These are phyloP conservation scores for Drosophila fungiperda DNA, from an alignment of 2,888 invertebrate genomes.

Conservation along the genomic window DNA sequence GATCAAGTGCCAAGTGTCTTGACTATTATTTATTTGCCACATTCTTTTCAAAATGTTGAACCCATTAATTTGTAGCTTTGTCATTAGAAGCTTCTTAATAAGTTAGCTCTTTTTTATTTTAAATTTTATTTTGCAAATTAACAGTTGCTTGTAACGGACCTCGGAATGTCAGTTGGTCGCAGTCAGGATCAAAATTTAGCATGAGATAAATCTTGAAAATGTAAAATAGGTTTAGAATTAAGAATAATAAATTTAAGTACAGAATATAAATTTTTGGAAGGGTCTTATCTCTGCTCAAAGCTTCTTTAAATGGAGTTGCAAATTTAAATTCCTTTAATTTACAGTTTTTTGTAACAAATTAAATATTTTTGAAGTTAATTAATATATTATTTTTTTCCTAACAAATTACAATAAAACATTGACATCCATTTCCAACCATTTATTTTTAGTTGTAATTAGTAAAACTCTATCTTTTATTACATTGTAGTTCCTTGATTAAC, in stretches of 20 bases:
- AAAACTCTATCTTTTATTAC: not conserved
- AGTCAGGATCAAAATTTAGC: constrained; percentile 2
- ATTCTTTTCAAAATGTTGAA: constrained; percentile 65
- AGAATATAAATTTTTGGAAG: too few relatives aligned
- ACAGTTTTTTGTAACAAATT: not conserved
- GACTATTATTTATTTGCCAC: constrained; percentile 76
- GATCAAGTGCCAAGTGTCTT: constrained; percentile 76
- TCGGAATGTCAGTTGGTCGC: not conserved
- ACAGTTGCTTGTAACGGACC: constrained; percentile 41
- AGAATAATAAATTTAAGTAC: too few relatives aligned
- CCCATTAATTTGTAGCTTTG: constrained; percentile 70
- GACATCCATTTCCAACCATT: not conserved
- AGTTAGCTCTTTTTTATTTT: constrained; percentile 15
- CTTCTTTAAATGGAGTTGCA: too few relatives aligned
- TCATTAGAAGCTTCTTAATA: constrained; percentile 45
- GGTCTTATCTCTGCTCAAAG: too few relatives aligned
- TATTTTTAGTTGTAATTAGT: not conserved
- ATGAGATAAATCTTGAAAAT: not conserved
- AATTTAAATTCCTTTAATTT: too few relatives aligned
- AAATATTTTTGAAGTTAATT: not conserved
- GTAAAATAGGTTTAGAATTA: too few relatives aligned
- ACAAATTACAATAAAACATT: not conserved
- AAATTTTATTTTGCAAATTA: constrained; percentile 14
- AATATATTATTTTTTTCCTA: not conserved
- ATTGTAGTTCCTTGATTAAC: not conserved